phyloP scores from a whole-genome alignment of 2,113 vertebrate species.

The Calidris pugnax region DNA sequence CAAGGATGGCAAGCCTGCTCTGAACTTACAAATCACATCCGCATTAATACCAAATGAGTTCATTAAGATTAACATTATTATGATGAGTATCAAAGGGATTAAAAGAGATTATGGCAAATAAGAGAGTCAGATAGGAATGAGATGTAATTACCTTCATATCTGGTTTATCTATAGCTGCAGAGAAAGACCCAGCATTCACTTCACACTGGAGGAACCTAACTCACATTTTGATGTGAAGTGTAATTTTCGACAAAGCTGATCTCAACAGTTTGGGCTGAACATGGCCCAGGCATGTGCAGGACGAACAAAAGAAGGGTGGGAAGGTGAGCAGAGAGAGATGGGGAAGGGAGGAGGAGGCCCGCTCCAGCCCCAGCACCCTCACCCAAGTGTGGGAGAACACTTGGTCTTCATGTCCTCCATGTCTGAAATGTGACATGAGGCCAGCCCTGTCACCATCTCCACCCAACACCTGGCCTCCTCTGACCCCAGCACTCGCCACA shows the following conservation, averaged over 20 bases:
- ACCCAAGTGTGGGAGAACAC: neutral
- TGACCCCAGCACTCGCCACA: neutral
- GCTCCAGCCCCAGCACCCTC: neutral
- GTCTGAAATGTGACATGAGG: rapidly evolving
- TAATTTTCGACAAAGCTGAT: slow-evolving; percentile 46
- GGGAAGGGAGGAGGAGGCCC: neutral
- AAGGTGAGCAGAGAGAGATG: neutral
- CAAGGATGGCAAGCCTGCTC: slow-evolving; percentile 49
- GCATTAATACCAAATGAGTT: slow-evolving; percentile 73
- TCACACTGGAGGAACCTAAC: slow-evolving; percentile 30
- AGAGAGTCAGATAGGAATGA: slow-evolving; percentile 60
- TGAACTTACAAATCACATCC: slow-evolving; percentile 70
- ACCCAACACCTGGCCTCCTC: neutral
- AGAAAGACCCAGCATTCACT: slow-evolving; percentile 29
- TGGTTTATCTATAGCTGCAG: slow-evolving; percentile 50
- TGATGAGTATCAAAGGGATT: slow-evolving; percentile 76
- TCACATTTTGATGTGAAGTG: slow-evolving; percentile 15
- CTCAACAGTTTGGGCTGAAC: slow-evolving; percentile 56
- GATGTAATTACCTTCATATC: slow-evolving; percentile 41
- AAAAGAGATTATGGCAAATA: slow-evolving; percentile 73
- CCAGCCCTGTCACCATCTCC: neutral
- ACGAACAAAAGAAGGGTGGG: slow-evolving; percentile 9
- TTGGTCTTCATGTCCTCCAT: rapidly evolving
- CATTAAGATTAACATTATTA: slow-evolving; percentile 78
- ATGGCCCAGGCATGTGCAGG: slow-evolving; percentile 24